A percentile compares a stretch with the other conserved stretches of the same genome.
Evolutionary conservation across 2,888 invertebrate species (phyloP).

Genomic region (Lasius platythorax): DNA sequence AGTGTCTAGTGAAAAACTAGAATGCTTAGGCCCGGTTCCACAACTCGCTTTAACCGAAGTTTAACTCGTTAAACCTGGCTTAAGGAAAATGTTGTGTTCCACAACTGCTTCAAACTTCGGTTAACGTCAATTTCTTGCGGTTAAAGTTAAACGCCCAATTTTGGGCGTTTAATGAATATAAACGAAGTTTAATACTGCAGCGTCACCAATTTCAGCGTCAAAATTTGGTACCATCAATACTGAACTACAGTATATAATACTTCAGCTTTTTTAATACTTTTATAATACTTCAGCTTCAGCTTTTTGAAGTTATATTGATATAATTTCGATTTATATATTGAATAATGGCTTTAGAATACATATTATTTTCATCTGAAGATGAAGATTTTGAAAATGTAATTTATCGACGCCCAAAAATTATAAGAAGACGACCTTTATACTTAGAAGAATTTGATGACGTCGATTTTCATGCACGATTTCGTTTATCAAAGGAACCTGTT

Average conservation of each 20-base stretch:
- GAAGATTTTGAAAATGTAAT: background rate
- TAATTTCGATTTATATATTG: too few relatives aligned
- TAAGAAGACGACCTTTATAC: background rate
- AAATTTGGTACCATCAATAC: background rate
- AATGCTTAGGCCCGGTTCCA: background rate
- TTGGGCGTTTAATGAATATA: slow-evolving; percentile 1
- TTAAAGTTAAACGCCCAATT: background rate
- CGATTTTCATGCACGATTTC: slow-evolving; percentile 13
- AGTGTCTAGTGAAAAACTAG: too few relatives aligned
- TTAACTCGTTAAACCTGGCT: background rate
- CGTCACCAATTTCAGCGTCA: background rate
- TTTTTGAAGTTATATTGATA: background rate
- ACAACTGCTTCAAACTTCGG: too few relatives aligned
- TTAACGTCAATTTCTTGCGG: background rate
- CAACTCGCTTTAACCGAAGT: background rate
- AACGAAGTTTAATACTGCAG: background rate
- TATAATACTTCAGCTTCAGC: background rate
- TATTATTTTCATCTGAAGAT: slow-evolving; percentile 1
- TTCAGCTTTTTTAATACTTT: too few relatives aligned
- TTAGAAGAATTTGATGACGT: slow-evolving; percentile 4
- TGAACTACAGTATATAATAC: too few relatives aligned
- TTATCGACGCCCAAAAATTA: background rate
- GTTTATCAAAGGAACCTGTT: background rate
- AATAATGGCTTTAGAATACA: background rate
- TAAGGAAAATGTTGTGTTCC: too few relatives aligned